Conservation (phyloP, 2,888 invertebrate genomes). For the Carterocephalus palaemon region DNA sequence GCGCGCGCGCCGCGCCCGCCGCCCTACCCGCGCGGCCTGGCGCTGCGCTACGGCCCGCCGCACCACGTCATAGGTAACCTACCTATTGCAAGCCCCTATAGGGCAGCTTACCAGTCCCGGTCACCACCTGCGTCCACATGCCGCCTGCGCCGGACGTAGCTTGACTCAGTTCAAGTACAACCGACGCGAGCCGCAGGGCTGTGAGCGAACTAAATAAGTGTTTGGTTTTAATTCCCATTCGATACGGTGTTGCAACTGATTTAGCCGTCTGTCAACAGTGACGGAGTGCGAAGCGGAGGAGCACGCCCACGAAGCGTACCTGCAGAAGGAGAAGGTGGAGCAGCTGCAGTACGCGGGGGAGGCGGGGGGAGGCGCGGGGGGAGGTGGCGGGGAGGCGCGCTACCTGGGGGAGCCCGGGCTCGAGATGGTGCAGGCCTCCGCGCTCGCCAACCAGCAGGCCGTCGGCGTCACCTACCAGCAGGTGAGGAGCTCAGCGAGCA, state of each 20-base stretch:
- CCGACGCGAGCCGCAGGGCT: too few relatives aligned
- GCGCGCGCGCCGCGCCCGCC: slow-evolving; percentile 39
- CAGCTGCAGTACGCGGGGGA: slow-evolving; percentile 44
- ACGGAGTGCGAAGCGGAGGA: slow-evolving; percentile 53
- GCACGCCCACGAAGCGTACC: slow-evolving; percentile 53
- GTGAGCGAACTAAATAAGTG: too few relatives aligned
- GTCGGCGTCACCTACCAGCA: slow-evolving; percentile 65
- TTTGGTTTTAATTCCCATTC: too few relatives aligned
- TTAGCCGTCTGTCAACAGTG: too few relatives aligned
- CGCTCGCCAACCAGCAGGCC: slow-evolving; percentile 62
- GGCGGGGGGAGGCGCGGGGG: slow-evolving; percentile 34
- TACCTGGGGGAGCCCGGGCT: slow-evolving; percentile 56
- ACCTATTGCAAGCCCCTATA: too few relatives aligned
- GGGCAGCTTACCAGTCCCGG: too few relatives aligned
- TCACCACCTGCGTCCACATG: too few relatives aligned
- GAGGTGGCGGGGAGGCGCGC: slow-evolving; percentile 48
- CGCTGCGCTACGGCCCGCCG: slow-evolving; percentile 59
- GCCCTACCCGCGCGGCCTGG: slow-evolving; percentile 47
- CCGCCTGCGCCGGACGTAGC: too few relatives aligned
- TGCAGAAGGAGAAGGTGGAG: slow-evolving; percentile 53
- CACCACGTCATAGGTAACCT: slow-evolving; percentile 62
- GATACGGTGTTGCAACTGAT: too few relatives aligned
- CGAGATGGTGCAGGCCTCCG: slow-evolving; percentile 65
- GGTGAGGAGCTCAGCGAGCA: slow-evolving; percentile 32
- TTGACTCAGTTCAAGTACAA: too few relatives aligned